Conservation (phyloP, 2,797 vertebrate species). For the Leuciscus waleckii region DNA sequence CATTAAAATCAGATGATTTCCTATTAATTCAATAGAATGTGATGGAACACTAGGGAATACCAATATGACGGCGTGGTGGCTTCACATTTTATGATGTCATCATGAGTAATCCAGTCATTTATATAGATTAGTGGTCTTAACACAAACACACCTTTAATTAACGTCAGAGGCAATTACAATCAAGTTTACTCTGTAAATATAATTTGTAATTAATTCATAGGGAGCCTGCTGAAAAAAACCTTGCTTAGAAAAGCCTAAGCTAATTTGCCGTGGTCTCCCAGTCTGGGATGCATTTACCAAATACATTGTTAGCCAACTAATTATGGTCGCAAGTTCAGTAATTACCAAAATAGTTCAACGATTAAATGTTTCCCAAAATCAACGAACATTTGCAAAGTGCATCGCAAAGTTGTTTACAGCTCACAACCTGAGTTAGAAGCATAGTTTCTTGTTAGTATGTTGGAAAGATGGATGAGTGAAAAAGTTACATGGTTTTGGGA, state of each 20-base stretch:
- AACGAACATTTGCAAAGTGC: neutral
- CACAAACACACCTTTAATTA: slow-evolving; percentile 30
- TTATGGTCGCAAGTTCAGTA: neutral
- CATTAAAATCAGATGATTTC: no score
- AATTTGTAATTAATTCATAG: neutral
- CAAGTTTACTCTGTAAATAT: slow-evolving; percentile 46
- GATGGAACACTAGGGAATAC: no score
- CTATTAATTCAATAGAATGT: no score
- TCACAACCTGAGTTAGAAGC: neutral
- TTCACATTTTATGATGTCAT: no score
- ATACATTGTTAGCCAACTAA: neutral
- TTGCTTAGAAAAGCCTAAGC: neutral
- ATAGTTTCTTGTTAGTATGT: neutral
- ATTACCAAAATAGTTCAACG: neutral
- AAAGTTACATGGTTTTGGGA: neutral
- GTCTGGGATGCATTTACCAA: neutral
- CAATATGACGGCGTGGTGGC: no score
- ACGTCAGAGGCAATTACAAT: neutral
- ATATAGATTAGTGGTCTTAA: neutral
- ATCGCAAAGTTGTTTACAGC: neutral
- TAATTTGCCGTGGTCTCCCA: neutral
- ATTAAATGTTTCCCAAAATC: neutral
- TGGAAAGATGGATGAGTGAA: neutral
- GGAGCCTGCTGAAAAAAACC: neutral
- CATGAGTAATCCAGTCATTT: no score